phyloP scores from a whole-genome alignment of 2,113 vertebrate genomes.

The Cyprinodon brontotheroides region DNA sequence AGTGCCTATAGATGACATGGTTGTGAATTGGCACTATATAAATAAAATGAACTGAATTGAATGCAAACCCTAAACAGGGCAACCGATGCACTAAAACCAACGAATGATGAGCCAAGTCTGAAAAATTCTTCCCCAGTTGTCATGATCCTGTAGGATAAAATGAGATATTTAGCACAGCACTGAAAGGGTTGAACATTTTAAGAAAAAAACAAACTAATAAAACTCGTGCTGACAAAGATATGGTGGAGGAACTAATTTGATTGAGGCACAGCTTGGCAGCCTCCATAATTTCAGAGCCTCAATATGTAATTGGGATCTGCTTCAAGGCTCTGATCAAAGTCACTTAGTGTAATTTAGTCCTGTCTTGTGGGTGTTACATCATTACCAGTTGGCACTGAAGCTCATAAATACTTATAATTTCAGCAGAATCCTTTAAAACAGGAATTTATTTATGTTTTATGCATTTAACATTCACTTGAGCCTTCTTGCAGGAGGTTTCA shows the following conservation, averaged over 20 bases:
- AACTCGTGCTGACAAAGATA: too few relatives aligned
- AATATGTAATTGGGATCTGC: background rate
- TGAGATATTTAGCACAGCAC: background rate
- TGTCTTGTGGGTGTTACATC: background rate
- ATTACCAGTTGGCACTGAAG: background rate
- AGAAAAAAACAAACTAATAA: too few relatives aligned
- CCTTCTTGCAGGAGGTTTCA: background rate
- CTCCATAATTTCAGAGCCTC: background rate
- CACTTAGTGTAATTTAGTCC: background rate
- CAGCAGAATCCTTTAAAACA: background rate
- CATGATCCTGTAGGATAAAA: background rate
- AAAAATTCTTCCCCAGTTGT: background rate
- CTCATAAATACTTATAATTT: background rate
- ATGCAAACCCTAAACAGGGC: too few relatives aligned
- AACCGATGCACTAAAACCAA: background rate
- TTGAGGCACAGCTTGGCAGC: background rate
- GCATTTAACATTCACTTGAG: background rate
- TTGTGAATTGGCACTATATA: too few relatives aligned
- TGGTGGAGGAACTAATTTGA: background rate
- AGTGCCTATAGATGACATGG: too few relatives aligned
- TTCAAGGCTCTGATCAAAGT: background rate
- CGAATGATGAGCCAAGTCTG: background rate
- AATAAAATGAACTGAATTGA: too few relatives aligned
- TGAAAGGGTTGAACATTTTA: background rate
- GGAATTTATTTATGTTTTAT: background rate